Conservation (phyloP, 1,140 invertebrate genomes). For the Neodiprion virginianus region DNA sequence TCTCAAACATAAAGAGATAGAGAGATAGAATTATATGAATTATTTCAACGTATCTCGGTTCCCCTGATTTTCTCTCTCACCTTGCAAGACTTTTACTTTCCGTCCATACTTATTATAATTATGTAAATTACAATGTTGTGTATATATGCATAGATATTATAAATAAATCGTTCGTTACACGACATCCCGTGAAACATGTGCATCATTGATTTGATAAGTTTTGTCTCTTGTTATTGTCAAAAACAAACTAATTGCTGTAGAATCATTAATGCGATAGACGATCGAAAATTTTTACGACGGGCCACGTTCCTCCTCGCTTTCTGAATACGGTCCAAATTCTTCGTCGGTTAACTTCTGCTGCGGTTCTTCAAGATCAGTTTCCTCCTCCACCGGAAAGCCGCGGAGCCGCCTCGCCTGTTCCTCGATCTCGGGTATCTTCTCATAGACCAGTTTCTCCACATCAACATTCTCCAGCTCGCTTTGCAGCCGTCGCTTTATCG, state of each 20-base stretch:
- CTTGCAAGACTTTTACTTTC: no score
- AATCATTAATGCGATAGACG: not conserved
- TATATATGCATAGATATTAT: no score
- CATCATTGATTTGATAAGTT: no score
- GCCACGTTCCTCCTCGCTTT: constrained; percentile 57
- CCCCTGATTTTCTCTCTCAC: no score
- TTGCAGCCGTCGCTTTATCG: constrained; percentile 72
- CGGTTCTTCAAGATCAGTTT: constrained; percentile 44
- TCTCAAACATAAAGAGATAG: no score
- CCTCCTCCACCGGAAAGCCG: constrained; percentile 40
- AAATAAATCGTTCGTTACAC: no score
- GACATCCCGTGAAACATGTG: no score
- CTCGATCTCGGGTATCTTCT: constrained; percentile 71
- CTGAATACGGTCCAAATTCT: constrained; percentile 49
- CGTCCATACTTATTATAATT: no score
- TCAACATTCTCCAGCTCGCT: constrained; percentile 75
- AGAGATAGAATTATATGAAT: no score
- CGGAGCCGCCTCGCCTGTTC: constrained; percentile 58
- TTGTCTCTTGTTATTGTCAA: no score
- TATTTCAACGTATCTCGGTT: no score
- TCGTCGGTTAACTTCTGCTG: constrained; percentile 30
- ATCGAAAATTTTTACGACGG: constrained; percentile 42
- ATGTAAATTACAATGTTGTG: no score
- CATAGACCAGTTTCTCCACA: constrained; percentile 74
- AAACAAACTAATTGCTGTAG: not conserved